Percentiles rank a stretch among this genome's conserved stretches.
Conservation (phyloP, 2,797 vertebrate genomes). For the Rhabdophis nuchalis region DNA sequence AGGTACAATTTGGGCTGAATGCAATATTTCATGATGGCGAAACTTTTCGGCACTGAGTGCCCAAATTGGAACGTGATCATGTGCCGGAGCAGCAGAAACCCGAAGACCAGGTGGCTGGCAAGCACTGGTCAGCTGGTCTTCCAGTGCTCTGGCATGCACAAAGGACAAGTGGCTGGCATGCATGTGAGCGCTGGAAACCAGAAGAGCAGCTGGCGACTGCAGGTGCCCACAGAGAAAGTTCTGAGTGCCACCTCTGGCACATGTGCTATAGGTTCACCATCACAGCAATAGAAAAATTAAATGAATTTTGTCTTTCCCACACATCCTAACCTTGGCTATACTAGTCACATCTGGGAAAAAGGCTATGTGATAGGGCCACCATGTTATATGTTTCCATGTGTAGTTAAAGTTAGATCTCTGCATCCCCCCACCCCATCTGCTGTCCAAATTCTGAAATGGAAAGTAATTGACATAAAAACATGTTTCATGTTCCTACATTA, state of each 20-base stretch:
- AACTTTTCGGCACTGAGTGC: too few species aligned
- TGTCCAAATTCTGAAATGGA: background rate
- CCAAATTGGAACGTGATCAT: too few species aligned
- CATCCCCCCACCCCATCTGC: background rate
- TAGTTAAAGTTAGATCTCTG: background rate
- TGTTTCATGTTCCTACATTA: background rate
- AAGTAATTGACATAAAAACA: background rate
- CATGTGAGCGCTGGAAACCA: too few species aligned
- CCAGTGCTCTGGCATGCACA: too few species aligned
- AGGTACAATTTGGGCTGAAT: background rate
- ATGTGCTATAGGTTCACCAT: too few species aligned
- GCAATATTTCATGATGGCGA: background rate
- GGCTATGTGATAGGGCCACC: background rate
- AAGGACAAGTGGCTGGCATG: too few species aligned
- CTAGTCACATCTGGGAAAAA: background rate
- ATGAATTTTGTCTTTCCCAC: background rate
- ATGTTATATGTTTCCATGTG: background rate
- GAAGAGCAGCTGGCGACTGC: too few species aligned
- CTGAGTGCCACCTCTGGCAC: too few species aligned
- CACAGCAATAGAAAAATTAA: background rate
- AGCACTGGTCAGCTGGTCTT: too few species aligned
- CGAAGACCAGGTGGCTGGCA: too few species aligned
- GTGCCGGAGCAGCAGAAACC: too few species aligned
- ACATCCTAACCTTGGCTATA: background rate
- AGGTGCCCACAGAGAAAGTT: too few species aligned